A percentile compares a stretch with the other conserved stretches of the same genome.
Conservation (phyloP, 2,888 invertebrate species). For the Spilarctia lutea region DNA sequence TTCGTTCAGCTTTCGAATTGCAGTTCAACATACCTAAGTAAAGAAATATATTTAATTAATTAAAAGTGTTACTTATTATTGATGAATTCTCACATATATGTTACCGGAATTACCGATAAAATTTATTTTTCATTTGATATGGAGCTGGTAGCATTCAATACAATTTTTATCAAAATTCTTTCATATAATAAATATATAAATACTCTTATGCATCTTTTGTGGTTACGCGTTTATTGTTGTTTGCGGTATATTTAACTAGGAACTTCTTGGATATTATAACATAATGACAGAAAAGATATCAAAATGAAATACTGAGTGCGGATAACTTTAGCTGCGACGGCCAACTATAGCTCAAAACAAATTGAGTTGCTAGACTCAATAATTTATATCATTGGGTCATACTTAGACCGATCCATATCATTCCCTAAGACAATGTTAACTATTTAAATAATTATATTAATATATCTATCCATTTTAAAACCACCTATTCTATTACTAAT, state of each 20-base stretch:
- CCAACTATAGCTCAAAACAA: neutral
- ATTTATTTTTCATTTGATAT: neutral
- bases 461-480: no score
- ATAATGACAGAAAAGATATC: neutral
- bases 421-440: no score
- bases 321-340: neutral
- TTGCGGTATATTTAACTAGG: neutral
- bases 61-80: neutral
- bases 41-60: neutral
- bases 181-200: no score
- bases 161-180: neutral
- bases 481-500: no score
- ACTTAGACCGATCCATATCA: no score
- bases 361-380: neutral
- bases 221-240: neutral
- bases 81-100: neutral
- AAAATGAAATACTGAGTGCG: neutral
- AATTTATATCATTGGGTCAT: neutral
- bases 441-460: no score
- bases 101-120: neutral
- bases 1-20: slow-evolving; percentile 14
- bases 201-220: neutral
- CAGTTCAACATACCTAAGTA: neutral
- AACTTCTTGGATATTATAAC: neutral
- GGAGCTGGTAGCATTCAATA: neutral